Evolutionary conservation across 2,113 vertebrate genomes (phyloP), one percentile per base, ranked within the genome.

Genomic region (Glareola pratincola): DNA sequence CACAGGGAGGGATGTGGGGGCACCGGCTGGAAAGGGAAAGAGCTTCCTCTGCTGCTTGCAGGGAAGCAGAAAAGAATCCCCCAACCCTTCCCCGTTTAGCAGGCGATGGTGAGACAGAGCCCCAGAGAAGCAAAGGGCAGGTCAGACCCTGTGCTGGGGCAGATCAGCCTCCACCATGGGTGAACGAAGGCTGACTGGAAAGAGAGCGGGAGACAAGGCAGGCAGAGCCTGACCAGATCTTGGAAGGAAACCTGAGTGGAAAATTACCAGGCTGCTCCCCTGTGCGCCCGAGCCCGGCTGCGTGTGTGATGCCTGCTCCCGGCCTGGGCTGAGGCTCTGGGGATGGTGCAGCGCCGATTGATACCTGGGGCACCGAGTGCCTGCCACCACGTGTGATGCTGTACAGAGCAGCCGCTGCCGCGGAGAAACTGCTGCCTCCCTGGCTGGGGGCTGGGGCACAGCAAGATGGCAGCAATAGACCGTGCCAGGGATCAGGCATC

Each of bases 231-330:
- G 88, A 64, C 27, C 12, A 68, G 72, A 68, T 59, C 85, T 94
- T 95, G 93, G 93, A 95, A 96, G 21, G 86, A 85, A 94, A 95
- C 48, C 78, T n/a, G 80, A 95, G 56, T 91, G 96, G 96, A 97
- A 97, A 97, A 92, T 95, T 96, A 97, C 96, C 92, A 63, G 96
- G 87, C 68, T 85, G 93, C 87, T 93, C 81, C 89, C 59, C 72
- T 84, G 79, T 1, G 2, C 1, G 2, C 74, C 79, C 6, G 5
- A 79, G 91, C 57, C 0, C 30, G 67, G 72, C 84, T 77, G 82
- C 1, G 3, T 39, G 60, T 21, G 43, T 1, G 11, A 13, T 39
- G 87, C 69, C 85, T 14, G 91, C 57, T 71, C 56, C 79, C 1
- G 1, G 60, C 73, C 68, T 0, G 2, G 57, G 53, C 90, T 39